Evolutionary conservation across 2,113 vertebrate genomes (phyloP).

Genomic region (Scortum barcoo): DNA sequence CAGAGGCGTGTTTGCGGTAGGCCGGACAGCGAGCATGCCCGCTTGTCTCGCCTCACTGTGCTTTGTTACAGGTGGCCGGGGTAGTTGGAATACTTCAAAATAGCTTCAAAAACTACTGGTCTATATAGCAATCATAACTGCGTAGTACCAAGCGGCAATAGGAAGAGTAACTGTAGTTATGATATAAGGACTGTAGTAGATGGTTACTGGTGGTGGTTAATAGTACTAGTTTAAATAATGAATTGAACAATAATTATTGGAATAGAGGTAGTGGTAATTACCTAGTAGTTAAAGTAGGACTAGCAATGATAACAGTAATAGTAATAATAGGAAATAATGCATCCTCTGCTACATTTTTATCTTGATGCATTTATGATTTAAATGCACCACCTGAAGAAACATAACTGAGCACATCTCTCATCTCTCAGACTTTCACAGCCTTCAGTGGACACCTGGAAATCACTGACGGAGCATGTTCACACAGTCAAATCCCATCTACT

Average conservation of each 20-base stretch:
- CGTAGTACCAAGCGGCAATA: background rate
- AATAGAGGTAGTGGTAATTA: too few relatives aligned
- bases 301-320: background rate
- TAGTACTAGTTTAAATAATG: background rate
- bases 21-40: constrained; percentile 41
- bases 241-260: background rate
- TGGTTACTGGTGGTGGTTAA: background rate
- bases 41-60: constrained; percentile 17
- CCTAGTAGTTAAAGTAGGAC: background rate
- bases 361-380: background rate
- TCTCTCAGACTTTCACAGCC: background rate
- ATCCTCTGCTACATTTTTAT: background rate
- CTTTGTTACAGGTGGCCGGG: constrained; percentile 36
- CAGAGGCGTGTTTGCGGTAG: constrained; percentile 49
- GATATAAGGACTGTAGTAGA: background rate
- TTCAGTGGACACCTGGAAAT: constrained; percentile 9
- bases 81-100: background rate
- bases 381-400: background rate
- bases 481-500: background rate
- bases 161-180: background rate
- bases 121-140: too few relatives aligned
- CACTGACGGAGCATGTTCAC: constrained; percentile 7
- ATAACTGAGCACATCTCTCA: too few relatives aligned
- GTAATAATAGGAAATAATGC: background rate
- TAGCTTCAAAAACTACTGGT: too few relatives aligned